These are phyloP conservation scores for Shargacucullia verbasci DNA, from an alignment of 2,888 invertebrate species.

Conservation along the genomic window DNA sequence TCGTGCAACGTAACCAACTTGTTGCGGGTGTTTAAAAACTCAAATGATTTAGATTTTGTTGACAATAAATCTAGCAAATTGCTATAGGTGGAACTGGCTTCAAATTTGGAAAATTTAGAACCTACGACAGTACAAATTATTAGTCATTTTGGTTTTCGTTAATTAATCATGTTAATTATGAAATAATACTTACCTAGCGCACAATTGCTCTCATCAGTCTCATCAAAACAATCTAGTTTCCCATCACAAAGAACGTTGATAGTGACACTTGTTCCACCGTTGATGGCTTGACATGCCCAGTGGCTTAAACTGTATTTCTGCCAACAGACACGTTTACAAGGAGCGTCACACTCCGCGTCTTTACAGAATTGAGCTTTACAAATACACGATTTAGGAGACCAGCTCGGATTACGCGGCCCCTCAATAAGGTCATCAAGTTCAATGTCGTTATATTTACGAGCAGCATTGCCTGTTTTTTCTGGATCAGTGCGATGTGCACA, in stretches of 20 bases:
- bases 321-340: constrained; percentile 72
- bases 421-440: constrained; percentile 33
- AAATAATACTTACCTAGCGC: constrained; percentile 59
- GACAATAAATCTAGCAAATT: constrained; percentile 62
- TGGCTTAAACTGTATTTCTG: constrained; percentile 67
- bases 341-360: constrained; percentile 59
- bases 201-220: constrained; percentile 76
- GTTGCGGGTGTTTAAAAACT: constrained; percentile 52
- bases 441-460: constrained; percentile 36
- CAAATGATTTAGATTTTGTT: constrained; percentile 59
- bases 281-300: constrained; percentile 71
- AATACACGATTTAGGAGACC: constrained; percentile 63
- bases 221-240: constrained; percentile 79
- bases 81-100: constrained; percentile 67
- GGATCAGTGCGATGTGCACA: constrained; percentile 55
- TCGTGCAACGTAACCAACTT: constrained; percentile 60
- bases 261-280: constrained; percentile 60
- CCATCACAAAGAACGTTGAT: constrained; percentile 78
- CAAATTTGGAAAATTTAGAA: constrained; percentile 62
- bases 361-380: constrained; percentile 67
- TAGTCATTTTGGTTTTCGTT: neutral
- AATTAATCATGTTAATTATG: neutral
- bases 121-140: constrained; percentile 56
- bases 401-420: constrained; percentile 29
- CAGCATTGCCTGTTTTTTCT: neutral